These are phyloP conservation scores for Onychomys torridus DNA, from an alignment of 2,797 vertebrate genomes.

Conservation along the genomic window DNA sequence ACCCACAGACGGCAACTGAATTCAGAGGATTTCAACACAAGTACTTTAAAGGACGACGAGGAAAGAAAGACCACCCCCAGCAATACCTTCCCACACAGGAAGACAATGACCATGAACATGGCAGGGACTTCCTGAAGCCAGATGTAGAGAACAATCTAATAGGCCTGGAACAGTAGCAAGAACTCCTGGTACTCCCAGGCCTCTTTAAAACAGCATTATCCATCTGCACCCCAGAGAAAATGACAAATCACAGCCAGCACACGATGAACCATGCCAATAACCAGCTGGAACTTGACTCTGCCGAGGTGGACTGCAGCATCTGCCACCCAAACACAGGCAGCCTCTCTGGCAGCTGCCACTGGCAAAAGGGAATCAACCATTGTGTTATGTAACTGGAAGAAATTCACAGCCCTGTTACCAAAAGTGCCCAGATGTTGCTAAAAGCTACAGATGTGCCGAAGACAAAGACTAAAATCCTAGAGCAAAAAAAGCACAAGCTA, in stretches of 20 bases:
- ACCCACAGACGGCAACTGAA: constrained; percentile 17
- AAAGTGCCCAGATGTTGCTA: constrained; percentile 50
- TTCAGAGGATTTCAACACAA: constrained; percentile 51
- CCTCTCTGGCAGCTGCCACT: background rate
- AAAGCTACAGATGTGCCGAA: constrained; percentile 65
- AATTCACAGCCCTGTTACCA: background rate
- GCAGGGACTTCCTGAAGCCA: constrained; percentile 56
- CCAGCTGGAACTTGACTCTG: constrained; percentile 72
- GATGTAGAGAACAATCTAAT: constrained; percentile 62
- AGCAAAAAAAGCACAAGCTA: constrained; percentile 58
- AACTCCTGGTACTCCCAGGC: constrained; percentile 64
- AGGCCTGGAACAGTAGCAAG: constrained; percentile 71
- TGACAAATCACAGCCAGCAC: constrained; percentile 62
- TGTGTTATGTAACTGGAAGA: constrained; percentile 24
- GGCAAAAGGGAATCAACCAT: constrained; percentile 55
- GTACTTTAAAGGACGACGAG: constrained; percentile 19
- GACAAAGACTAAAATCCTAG: background rate
- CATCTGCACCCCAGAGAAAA: constrained; percentile 77
- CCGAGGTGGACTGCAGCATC: constrained; percentile 77
- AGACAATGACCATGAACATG: constrained; percentile 41
- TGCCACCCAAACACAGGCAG: constrained; percentile 76
- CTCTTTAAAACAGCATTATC: constrained; percentile 76
- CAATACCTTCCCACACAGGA: constrained; percentile 55
- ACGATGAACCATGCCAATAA: constrained; percentile 54
- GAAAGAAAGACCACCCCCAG: constrained; percentile 52